Percentiles rank a stretch among this genome's conserved stretches.
Conservation (phyloP, 2,113 vertebrate species). For the Perca schrenkii region DNA sequence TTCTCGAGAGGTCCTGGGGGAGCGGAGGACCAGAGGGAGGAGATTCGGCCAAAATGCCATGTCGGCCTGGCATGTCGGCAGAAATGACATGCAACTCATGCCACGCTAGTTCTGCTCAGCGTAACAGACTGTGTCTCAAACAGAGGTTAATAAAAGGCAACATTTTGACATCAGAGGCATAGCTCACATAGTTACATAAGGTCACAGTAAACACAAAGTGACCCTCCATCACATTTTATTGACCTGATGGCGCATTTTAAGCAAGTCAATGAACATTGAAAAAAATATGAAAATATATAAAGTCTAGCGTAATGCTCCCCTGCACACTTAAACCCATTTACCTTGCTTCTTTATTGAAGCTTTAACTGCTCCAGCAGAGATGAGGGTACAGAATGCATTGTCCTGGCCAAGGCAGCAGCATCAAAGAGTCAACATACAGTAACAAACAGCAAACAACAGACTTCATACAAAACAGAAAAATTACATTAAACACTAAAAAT, state of each 20-base stretch:
- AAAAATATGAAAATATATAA: no score
- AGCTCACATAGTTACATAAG: constrained; percentile 15
- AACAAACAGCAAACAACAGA: no score
- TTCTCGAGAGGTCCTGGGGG: constrained; percentile 81
- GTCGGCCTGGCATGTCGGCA: constrained; percentile 30
- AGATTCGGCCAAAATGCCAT: constrained; percentile 68
- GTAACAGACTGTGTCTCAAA: constrained; percentile 13
- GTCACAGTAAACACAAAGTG: constrained; percentile 30
- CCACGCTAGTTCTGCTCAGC: not conserved
- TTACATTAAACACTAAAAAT: no score
- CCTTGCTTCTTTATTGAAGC: no score
- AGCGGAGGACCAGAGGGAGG: constrained; percentile 59
- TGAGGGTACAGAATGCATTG: no score
- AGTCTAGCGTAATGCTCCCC: no score
- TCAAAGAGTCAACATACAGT: no score
- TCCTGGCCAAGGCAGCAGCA: no score
- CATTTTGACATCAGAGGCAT: constrained; percentile 19
- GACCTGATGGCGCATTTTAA: not conserved
- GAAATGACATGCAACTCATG: constrained; percentile 2
- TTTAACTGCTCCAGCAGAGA: no score
- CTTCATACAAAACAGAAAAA: no score
- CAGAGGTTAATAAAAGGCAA: constrained; percentile 22
- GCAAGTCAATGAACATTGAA: no score
- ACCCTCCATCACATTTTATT: not conserved
- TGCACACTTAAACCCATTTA: no score